Percentiles rank a stretch among this genome's conserved stretches.
Evolutionary conservation across 2,797 vertebrate genomes (phyloP).

Genomic region (Catharus ustulatus): DNA sequence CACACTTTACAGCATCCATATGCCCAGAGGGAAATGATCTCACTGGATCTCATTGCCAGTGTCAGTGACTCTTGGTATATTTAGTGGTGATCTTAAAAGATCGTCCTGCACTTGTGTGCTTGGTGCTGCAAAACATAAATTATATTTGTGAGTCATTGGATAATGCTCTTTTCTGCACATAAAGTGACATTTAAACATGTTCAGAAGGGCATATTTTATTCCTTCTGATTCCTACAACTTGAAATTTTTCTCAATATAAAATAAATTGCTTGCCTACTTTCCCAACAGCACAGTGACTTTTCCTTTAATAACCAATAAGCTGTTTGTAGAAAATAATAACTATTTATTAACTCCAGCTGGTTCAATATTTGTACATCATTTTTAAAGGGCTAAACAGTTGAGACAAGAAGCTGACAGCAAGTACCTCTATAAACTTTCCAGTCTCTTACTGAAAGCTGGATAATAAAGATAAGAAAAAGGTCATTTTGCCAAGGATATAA

Average conservation of each 20-base stretch:
- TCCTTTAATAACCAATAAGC: not conserved
- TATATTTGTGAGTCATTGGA: not conserved
- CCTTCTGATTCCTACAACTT: not conserved
- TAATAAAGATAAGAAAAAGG: conserved; percentile 59
- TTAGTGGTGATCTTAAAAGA: not conserved
- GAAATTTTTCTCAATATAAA: not conserved
- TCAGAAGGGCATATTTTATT: not conserved
- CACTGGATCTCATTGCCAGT: not conserved
- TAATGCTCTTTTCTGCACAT: not conserved
- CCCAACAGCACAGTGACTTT: not conserved
- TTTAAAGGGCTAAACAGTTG: not conserved
- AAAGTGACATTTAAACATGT: not conserved
- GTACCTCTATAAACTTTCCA: not conserved
- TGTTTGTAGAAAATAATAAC: not conserved
- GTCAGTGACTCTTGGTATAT: not conserved
- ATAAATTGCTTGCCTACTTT: not conserved
- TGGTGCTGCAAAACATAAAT: not conserved
- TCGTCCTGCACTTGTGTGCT: not conserved
- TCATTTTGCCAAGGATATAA: not conserved
- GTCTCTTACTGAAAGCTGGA: conserved; percentile 38
- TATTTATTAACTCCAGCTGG: conserved; percentile 22
- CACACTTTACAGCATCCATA: not conserved
- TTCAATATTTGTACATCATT: conserved; percentile 26
- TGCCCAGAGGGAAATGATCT: conserved; percentile 14
- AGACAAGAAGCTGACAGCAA: conserved; percentile 32